Evolutionary conservation across 2,797 vertebrate genomes (phyloP).

Genomic region (Xerus rutilus): DNA sequence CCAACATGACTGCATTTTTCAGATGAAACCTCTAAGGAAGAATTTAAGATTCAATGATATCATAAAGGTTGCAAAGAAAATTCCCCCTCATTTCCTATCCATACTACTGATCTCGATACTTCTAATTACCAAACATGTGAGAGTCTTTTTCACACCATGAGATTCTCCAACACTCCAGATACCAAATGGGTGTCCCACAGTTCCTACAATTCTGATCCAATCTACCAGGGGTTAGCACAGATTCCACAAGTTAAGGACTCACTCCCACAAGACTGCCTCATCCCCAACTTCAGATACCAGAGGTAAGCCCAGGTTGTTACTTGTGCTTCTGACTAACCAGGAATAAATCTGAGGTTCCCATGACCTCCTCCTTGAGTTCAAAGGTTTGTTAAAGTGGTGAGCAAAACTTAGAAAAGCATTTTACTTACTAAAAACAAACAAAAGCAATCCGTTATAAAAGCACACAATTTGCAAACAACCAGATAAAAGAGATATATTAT

Average conservation of each 20-base stretch:
- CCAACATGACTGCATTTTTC: neutral
- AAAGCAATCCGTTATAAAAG: neutral
- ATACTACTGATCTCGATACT: neutral
- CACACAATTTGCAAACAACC: neutral
- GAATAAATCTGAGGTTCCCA: neutral
- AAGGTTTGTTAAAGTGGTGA: neutral
- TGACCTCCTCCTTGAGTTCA: neutral
- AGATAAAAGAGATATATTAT: neutral
- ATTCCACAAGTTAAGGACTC: neutral
- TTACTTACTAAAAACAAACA: neutral
- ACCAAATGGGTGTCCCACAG: neutral
- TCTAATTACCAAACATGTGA: neutral
- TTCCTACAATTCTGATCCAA: neutral
- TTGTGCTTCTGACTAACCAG: neutral
- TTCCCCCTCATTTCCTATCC: neutral
- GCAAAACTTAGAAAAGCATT: neutral
- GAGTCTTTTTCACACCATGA: neutral
- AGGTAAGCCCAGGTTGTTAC: neutral
- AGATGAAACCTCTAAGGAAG: neutral
- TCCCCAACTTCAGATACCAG: neutral
- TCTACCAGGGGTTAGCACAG: neutral
- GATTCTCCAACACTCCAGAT: neutral
- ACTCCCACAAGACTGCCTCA: neutral
- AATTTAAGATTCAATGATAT: neutral
- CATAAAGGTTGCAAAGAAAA: neutral